Base-by-base conservation (phyloP, 2,113 vertebrate species). In the Pimephales promelas region DNA sequence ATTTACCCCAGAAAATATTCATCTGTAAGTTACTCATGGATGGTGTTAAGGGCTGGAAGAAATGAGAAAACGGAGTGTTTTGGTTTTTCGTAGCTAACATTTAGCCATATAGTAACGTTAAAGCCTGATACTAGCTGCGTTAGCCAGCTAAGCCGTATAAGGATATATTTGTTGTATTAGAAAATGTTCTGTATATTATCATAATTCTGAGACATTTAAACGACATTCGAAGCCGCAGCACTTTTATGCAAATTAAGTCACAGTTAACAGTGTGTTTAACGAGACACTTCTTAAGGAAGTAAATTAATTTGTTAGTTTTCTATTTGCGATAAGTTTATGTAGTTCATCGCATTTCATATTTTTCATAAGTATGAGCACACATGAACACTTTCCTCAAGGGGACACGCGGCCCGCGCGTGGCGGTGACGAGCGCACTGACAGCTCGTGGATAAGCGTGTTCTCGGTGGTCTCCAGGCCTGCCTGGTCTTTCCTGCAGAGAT, bases 381-480 rank as follows among this genome's bases (percentile, higher is more conserved):
- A 92, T 10, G 77, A 82, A 79, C 86, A 82, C 43, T 74, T 85
- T 3, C 79, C 89, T 10, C 66, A 79, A 62, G 85, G 83, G 72
- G 76, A 77, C 62, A 5, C 89, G 20, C 31, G 90, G n/a, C 10
- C 86, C 64, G 10, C 85, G 1, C 0, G 86, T 10, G 3, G 73
- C 81, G 83, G 54, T 2, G 74, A 61, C 0, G 85, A 86, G 7
- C 8, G 83, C 59, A 62, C 70, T 86, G 77, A 7, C 84, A 92
- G 90, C 84, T 90, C 94, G 86, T 94, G 94, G 94, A 87, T 93
- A 43, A 88, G 91, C 59, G 45, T 92, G 68, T 72, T 93, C 0
- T 91, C 92, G 4, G 68, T 87, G n/a, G 79, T 94, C 57, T 93
- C 92, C 1, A 92, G 93, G 92, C 92, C 93, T 4, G 91, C 91